Conservation (phyloP, 2,113 vertebrate species). For the Gobius niger region DNA sequence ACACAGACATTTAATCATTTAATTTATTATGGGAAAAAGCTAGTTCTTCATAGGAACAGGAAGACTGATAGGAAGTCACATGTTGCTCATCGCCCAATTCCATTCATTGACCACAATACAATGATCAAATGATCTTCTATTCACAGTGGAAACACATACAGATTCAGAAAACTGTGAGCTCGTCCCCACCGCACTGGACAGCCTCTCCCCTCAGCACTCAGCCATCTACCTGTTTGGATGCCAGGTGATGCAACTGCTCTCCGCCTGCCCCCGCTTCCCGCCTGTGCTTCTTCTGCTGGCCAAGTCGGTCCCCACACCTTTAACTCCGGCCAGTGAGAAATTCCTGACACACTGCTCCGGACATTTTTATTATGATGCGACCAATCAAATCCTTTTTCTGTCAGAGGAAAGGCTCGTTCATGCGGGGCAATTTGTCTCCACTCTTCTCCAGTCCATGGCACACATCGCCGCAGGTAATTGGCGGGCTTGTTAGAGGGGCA, state of each 20-base stretch:
- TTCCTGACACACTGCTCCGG: constrained; percentile 60
- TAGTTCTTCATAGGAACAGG: too few species aligned
- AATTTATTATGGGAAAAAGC: too few species aligned
- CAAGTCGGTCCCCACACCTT: constrained; percentile 67
- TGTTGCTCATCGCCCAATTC: too few species aligned
- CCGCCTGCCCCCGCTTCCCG: constrained; percentile 60
- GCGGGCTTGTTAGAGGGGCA: background rate
- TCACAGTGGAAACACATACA: constrained; percentile 30
- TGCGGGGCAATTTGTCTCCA: constrained; percentile 75
- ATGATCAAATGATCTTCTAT: background rate
- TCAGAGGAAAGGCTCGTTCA: constrained; percentile 73
- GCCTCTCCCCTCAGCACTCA: constrained; percentile 75
- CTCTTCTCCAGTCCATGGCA: constrained; percentile 79
- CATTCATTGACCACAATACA: too few species aligned
- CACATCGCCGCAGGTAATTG: constrained; percentile 76
- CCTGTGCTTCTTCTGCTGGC: constrained; percentile 74
- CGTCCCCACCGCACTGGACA: constrained; percentile 73
- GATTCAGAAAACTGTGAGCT: constrained; percentile 49
- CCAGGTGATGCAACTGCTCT: constrained; percentile 72
- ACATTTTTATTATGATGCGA: constrained; percentile 78
- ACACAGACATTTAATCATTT: too few species aligned
- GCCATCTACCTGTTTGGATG: constrained; percentile 81
- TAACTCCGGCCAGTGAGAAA: constrained; percentile 31
- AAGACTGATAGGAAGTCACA: too few species aligned
- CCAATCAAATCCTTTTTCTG: constrained; percentile 81